phyloP scores from a whole-genome alignment of 2,113 vertebrate genomes.

The Sardina pilchardus region DNA sequence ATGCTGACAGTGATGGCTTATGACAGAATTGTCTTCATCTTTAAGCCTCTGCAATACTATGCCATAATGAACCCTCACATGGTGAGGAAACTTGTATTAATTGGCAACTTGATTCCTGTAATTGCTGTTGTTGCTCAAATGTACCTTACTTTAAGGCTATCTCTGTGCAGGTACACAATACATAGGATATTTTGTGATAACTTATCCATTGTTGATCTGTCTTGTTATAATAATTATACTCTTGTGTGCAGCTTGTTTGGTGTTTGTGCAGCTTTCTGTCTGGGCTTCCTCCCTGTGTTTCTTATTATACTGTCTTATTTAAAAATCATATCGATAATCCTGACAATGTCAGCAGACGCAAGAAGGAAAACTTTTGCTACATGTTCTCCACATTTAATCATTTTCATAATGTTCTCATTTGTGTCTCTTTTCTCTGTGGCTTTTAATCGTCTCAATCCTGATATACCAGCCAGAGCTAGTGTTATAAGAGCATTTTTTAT shows the following conservation, averaged over 20 bases:
- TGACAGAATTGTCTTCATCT: neutral
- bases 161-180: neutral
- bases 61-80: neutral
- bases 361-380: slow-evolving; percentile 35
- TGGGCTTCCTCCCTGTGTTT: neutral
- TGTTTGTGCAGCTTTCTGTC: too few species aligned
- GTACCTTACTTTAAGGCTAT: neutral
- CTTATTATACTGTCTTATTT: slow-evolving; percentile 34
- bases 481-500: too few species aligned
- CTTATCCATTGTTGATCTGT: neutral
- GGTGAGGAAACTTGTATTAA: neutral
- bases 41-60: neutral
- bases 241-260: too few species aligned
- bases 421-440: slow-evolving; percentile 27
- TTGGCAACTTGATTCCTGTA: neutral
- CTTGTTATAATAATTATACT: neutral
- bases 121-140: neutral
- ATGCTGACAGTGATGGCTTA: neutral
- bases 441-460: slow-evolving; percentile 22
- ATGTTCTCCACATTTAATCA: slow-evolving; percentile 38
- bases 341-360: slow-evolving; percentile 9
- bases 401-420: slow-evolving; percentile 35
- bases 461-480: too few species aligned
- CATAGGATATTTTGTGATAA: neutral
- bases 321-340: slow-evolving; percentile 20